Base-by-base conservation (phyloP, 2,888 invertebrate species). In the Dexiosoma caninum region DNA sequence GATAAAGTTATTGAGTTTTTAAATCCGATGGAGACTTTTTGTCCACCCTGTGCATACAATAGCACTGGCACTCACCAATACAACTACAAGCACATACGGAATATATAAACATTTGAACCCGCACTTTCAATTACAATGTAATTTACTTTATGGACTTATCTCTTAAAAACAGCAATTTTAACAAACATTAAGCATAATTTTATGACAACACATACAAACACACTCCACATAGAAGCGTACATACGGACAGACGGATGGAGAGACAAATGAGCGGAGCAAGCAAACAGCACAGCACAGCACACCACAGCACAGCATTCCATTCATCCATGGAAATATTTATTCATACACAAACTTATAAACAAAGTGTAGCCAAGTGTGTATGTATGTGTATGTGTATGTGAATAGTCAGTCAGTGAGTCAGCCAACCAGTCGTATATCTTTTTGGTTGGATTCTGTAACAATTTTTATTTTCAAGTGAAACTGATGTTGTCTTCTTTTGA, bases 171-270 rank as follows among this genome's bases (percentile, higher is more conserved):
- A 87, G 87, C 87, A 86, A 88, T 88, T 88, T 88, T 87, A 86
- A 85, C 86, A 81, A 86, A 88, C 89, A 88, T 88, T 88, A 87
- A 89, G 86, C 87, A 88, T 89, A 89, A 89, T 89, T 90, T 89
- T 87, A 89, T 88, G 88, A 86, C 86, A 88, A 86, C 86, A 86
- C 86, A 57, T 49, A 74, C 42, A 59, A 19, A 57, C 70, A 82
- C 60, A 79, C 78, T 78, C 67, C 35, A n/a, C 16, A 82, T 37
- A n/a, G 23, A 23, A 37, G 10, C 6, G 16, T 1, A 37, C 27
- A 2, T 1, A 37, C 27, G 1, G 27, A 27, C 9, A 12, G 27
- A 55, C 3, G 12, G 57, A 32, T 12, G 8, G 14, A n/a, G n/a
- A n/a, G n/a, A n/a, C n/a, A n/a, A n/a, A 23, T 19, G 46, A 40